A percentile compares a stretch with the other conserved stretches of the same genome.
phyloP scores from a whole-genome alignment of 2,113 vertebrate species.

The Emberiza fucata region DNA sequence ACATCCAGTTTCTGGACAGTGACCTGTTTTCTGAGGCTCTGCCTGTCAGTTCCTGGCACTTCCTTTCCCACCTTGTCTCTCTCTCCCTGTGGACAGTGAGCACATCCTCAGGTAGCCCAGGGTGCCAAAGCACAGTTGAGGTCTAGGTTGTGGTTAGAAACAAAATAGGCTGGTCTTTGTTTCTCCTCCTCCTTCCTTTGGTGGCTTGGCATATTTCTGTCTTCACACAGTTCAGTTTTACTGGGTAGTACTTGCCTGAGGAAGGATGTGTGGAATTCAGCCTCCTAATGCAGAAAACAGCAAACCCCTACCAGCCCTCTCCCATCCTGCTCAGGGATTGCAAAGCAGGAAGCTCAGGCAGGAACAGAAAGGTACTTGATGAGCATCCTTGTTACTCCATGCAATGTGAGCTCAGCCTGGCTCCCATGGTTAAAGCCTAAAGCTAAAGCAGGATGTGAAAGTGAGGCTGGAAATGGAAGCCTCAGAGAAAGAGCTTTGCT shows the following conservation, averaged over 20 bases:
- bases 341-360: background rate
- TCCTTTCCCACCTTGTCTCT: background rate
- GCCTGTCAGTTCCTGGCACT: background rate
- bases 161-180: background rate
- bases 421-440: background rate
- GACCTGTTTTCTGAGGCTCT: background rate
- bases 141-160: background rate
- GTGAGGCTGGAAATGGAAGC: background rate
- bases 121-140: background rate
- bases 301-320: background rate
- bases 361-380: background rate
- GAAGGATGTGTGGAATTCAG: background rate
- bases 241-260: background rate
- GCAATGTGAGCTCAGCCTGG: background rate
- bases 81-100: background rate
- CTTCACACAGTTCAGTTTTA: background rate
- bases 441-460: background rate
- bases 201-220: background rate
- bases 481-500: background rate
- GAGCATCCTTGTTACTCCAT: background rate
- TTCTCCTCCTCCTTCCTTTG: background rate
- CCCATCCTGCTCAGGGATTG: background rate
- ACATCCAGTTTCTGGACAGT: background rate
- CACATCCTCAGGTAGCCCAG: background rate
- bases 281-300: background rate